Percentiles rank a stretch among this genome's conserved stretches.
Conservation (phyloP, 1,140 invertebrate species). For the Condylostylus longicornis region DNA sequence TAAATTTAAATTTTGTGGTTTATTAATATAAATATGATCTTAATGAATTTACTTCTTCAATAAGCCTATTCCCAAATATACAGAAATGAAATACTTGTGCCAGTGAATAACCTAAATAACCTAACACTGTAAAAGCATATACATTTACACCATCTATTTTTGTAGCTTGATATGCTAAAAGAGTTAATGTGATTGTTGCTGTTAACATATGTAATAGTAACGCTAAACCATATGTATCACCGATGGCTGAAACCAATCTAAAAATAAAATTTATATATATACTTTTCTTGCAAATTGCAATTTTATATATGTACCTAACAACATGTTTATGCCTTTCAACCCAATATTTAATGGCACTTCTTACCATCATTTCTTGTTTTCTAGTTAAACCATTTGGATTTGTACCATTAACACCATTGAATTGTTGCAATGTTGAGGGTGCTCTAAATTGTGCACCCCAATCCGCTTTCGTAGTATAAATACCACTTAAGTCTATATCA, state of each 20-base stretch:
- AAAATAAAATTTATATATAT: conserved; percentile 9
- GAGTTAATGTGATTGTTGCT: conserved; percentile 63
- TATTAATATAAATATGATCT: not conserved
- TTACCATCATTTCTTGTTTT: conserved; percentile 64
- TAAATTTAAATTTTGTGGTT: conserved; percentile 24
- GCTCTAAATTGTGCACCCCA: conserved; percentile 54
- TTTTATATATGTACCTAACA: conserved; percentile 57
- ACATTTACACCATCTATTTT: conserved; percentile 61
- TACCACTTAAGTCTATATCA: conserved; percentile 47
- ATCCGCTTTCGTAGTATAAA: conserved; percentile 60
- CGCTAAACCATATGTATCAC: conserved; percentile 64
- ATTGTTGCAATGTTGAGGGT: conserved; percentile 46
- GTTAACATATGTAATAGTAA: conserved; percentile 68
- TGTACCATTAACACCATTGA: conserved; percentile 32
- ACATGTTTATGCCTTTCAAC: conserved; percentile 74
- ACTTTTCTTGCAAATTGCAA: no score
- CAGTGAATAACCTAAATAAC: conserved; percentile 61
- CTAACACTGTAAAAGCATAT: conserved; percentile 57
- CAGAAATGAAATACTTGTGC: conserved; percentile 73
- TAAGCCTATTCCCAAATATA: conserved; percentile 67
- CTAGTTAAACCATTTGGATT: conserved; percentile 64
- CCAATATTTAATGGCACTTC: conserved; percentile 76
- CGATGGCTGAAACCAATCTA: conserved; percentile 60
- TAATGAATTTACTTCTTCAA: conserved; percentile 52
- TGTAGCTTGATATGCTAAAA: conserved; percentile 70